These are phyloP conservation scores for Pseudotriccus pelzelni DNA, from an alignment of 2,797 vertebrate genomes.

Conservation along the genomic window DNA sequence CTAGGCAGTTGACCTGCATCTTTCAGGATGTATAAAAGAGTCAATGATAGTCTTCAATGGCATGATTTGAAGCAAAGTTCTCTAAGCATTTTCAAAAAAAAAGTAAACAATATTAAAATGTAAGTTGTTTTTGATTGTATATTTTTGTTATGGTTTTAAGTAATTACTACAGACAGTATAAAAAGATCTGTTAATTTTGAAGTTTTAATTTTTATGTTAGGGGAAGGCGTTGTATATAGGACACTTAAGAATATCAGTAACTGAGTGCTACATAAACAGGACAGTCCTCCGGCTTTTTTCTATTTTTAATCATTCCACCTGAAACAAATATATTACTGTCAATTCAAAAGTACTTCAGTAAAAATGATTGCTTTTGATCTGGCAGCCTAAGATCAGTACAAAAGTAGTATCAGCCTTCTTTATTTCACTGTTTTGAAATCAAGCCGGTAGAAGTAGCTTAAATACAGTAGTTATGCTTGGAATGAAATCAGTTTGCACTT, in stretches of 20 bases:
- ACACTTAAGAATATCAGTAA: not conserved
- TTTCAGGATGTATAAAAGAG: not conserved
- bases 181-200: not conserved
- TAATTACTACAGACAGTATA: not conserved
- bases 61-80: not conserved
- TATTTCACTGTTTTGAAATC: not conserved
- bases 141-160: not conserved
- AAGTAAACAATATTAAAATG: not conserved
- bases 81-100: not conserved
- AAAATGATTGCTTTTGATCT: conserved; percentile 9
- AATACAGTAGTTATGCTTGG: not conserved
- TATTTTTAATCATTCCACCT: not conserved
- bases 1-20: not conserved
- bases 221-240: not conserved
- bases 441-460: not conserved
- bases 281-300: not conserved
- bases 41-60: not conserved
- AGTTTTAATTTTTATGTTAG: not conserved
- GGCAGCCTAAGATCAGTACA: not conserved
- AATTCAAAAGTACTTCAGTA: not conserved
- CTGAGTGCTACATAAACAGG: not conserved
- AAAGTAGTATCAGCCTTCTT: not conserved
- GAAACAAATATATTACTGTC: not conserved
- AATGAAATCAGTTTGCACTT: conserved; percentile 19
- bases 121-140: not conserved